Evolutionary conservation across 2,113 vertebrate genomes (phyloP), one percentile per base, ranked within the genome.

Genomic region (Lycocorax pyrrhopterus): DNA sequence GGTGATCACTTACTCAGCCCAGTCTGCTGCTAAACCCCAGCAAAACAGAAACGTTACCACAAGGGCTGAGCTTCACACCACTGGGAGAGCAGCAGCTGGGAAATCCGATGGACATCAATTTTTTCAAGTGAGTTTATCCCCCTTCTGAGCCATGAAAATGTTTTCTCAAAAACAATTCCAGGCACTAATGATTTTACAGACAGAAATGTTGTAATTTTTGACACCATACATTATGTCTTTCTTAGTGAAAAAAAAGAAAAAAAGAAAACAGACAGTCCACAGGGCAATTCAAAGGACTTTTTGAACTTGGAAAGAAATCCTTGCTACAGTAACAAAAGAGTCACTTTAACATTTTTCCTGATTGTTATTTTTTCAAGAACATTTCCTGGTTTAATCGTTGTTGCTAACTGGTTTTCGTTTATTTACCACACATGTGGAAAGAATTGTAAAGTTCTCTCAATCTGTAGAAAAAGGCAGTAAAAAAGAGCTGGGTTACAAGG

Each of bases 21-120:
- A 30, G 35, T 13, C 37, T 72, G 53, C 62, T 89, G 71, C 69
- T 64, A 83, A 47, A 75, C 11, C 25, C 33, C 29, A 60, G 41
- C 0, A 0, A 47, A 82, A 77, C 0, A 1, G 22, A 75, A 73
- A 68, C 0, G 0, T 29, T 29, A 44, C 30, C 16, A 7, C 8
- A 23, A 43, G 7, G 22, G 25, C 63, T 90, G 53, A 78, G 7
- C 53, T 94, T 75, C 69, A 52, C 3, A 5, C n/a, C 35, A 33
- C 41, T 79, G 33, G 35, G 30, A 39, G 26, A 72, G 44, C 29
- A 69, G 41, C 32, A 39, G 21, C 19, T 53, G 51, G 37, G 20
- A 94, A 69, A 90, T 66, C 52, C 46, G 49, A 53, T 1, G 2
- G 29, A 52, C 5, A 73, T 22, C 18, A 69, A 5, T 19, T 79